A percentile compares a stretch with the other conserved stretches of the same genome.
These are phyloP conservation scores for Xylocampa areola DNA, from an alignment of 2,888 invertebrate genomes.

Conservation along the genomic window DNA sequence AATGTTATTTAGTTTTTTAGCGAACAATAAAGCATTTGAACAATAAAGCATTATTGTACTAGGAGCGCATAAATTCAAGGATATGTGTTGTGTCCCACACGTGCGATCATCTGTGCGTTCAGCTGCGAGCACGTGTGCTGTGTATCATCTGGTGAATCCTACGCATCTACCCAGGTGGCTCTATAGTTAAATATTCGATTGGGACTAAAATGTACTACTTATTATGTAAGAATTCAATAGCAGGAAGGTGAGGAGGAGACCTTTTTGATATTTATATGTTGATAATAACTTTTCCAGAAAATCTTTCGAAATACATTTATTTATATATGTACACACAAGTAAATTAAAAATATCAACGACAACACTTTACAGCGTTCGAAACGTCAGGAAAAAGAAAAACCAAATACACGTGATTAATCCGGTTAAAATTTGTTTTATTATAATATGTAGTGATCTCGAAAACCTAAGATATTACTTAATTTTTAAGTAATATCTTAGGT, in stretches of 20 bases:
- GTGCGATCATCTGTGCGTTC: constrained; percentile 71
- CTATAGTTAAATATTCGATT: constrained; percentile 27
- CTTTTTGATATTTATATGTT: background rate
- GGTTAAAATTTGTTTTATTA: too few species aligned
- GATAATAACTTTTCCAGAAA: background rate
- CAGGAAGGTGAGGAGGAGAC: constrained; percentile 1
- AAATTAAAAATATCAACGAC: too few species aligned
- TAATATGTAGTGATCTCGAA: too few species aligned
- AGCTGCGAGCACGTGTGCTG: constrained; percentile 82
- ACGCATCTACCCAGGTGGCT: constrained; percentile 69
- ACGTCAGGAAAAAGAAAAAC: too few species aligned
- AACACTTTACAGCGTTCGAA: too few species aligned
- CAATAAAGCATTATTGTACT: constrained; percentile 62
- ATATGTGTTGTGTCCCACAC: constrained; percentile 70
- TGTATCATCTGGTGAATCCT: constrained; percentile 64
- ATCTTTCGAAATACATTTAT: background rate
- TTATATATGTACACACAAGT: too few species aligned
- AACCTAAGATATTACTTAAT: too few species aligned
- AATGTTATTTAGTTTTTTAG: constrained; percentile 29
- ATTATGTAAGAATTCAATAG: constrained; percentile 32
- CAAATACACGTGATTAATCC: too few species aligned
- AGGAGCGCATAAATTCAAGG: constrained; percentile 66
- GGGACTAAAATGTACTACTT: constrained; percentile 34
- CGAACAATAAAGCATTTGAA: constrained; percentile 50
- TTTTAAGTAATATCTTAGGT: too few species aligned